Conservation (phyloP, 2,113 vertebrate species). For the Dryoscopus gambensis region DNA sequence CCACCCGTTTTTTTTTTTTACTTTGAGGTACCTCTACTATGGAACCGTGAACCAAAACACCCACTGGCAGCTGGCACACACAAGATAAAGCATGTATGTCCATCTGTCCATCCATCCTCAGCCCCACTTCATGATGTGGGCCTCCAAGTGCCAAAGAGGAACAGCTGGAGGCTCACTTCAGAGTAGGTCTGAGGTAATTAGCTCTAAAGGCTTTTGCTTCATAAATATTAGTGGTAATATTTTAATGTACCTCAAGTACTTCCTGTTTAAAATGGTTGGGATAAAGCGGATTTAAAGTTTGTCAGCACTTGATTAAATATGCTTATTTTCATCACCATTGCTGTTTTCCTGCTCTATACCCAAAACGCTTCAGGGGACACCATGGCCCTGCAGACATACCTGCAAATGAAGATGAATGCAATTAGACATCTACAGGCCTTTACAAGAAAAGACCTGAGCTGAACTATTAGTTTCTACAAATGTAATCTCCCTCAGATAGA, state of each 20-base stretch:
- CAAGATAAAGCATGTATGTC: accelerated
- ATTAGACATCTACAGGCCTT: not conserved
- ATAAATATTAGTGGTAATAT: not conserved
- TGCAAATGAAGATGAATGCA: not conserved
- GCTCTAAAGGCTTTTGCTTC: not conserved
- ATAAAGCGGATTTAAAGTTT: not conserved
- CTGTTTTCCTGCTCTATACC: not conserved
- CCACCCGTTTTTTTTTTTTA: not conserved
- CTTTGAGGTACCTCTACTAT: not conserved
- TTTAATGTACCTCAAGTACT: not conserved
- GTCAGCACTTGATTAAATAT: not conserved
- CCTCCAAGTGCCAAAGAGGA: not conserved
- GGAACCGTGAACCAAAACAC: not conserved
- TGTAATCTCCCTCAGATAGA: not conserved
- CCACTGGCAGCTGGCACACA: not conserved
- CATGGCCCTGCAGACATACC: not conserved
- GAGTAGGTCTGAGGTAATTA: not conserved
- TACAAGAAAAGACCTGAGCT: not conserved
- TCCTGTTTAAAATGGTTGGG: not conserved
- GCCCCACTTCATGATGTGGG: not conserved
- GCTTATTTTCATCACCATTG: not conserved
- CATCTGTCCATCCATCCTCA: not conserved
- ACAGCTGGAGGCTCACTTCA: not conserved
- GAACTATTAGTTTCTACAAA: not conserved
- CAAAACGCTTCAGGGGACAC: not conserved